Evolutionary conservation across 2,797 vertebrate species (phyloP).

Genomic region (Halcyon smyrnensis): DNA sequence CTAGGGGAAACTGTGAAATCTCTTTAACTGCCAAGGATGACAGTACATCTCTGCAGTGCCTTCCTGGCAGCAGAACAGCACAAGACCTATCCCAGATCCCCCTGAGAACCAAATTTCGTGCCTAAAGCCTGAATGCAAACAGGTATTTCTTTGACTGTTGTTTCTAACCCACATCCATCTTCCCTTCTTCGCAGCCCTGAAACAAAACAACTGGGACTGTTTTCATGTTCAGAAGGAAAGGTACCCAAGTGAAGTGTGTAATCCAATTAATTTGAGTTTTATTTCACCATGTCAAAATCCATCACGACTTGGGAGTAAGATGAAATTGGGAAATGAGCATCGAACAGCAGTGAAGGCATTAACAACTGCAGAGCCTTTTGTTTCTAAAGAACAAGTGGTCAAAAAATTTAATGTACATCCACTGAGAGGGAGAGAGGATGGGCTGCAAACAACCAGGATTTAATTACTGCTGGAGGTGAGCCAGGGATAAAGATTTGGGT

Average conservation of each 20-base stretch:
- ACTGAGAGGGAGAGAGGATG: neutral
- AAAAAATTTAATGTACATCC: neutral
- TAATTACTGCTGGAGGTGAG: slow-evolving; percentile 15
- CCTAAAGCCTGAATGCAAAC: slow-evolving; percentile 4
- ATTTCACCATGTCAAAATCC: slow-evolving; percentile 63
- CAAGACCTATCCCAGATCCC: neutral
- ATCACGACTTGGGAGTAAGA: slow-evolving; percentile 20
- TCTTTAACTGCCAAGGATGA: slow-evolving; percentile 14
- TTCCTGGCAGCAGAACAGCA: neutral
- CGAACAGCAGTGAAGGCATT: neutral
- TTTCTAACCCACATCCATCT: slow-evolving; percentile 1
- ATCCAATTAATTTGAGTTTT: slow-evolving; percentile 70
- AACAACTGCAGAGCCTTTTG: slow-evolving; percentile 26
- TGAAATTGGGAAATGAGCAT: slow-evolving; percentile 33
- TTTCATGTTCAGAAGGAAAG: slow-evolving; percentile 40
- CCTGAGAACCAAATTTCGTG: neutral
- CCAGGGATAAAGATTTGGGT: neutral
- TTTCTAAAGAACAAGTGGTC: neutral
- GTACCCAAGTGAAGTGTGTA: slow-evolving; percentile 67
- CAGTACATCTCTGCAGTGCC: neutral
- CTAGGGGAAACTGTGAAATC: neutral
- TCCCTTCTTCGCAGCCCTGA: slow-evolving; percentile 2
- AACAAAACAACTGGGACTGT: slow-evolving; percentile 37
- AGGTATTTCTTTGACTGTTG: neutral
- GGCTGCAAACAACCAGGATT: neutral